A percentile compares a stretch with the other conserved stretches of the same genome.
These are phyloP conservation scores for Raja brachyura DNA, from an alignment of 2,113 vertebrate genomes.

Conservation along the genomic window DNA sequence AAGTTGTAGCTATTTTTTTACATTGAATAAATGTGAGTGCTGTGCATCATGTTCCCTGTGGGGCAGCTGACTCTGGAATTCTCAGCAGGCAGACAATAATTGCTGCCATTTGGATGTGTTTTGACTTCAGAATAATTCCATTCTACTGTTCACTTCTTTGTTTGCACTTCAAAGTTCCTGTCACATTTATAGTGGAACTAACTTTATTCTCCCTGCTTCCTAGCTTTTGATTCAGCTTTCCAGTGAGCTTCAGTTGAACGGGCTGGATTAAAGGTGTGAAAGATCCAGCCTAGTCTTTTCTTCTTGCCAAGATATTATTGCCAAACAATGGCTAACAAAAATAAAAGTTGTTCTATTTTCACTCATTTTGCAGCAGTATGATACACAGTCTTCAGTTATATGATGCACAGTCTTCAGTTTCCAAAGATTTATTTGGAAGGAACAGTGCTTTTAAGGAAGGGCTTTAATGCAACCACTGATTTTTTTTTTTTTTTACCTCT, in stretches of 20 bases:
- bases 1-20: constrained; percentile 8
- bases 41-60: background rate
- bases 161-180: background rate
- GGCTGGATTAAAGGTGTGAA: background rate
- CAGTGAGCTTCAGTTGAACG: background rate
- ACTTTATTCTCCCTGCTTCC: background rate
- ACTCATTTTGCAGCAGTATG: background rate
- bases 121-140: background rate
- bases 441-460: background rate
- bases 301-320: background rate
- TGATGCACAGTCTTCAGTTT: background rate
- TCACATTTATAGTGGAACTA: background rate
- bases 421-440: background rate
- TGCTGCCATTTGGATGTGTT: background rate
- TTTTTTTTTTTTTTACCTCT: background rate
- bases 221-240: background rate
- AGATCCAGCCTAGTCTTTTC: background rate
- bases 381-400: background rate
- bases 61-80: background rate
- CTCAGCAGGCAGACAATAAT: background rate
- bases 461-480: background rate
- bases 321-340: constrained; percentile 8
- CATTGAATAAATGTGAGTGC: background rate
- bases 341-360: background rate
- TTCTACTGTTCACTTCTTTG: background rate